Evolutionary conservation across 1,140 invertebrate species (phyloP).

Genomic region (Lanistes nyassanus): DNA sequence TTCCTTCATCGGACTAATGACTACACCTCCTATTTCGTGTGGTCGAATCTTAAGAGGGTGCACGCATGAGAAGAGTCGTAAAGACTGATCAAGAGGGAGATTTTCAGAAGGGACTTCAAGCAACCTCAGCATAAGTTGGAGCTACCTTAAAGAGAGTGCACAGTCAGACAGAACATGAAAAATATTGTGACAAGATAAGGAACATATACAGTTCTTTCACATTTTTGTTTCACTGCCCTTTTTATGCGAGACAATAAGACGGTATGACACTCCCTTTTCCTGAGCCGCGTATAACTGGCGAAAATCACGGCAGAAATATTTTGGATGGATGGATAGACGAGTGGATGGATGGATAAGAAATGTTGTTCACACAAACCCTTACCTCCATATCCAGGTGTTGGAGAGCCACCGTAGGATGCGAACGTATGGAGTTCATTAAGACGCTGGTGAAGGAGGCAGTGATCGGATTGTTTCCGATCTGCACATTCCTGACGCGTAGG

Average conservation of each 20-base stretch:
- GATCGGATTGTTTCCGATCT: slow-evolving; percentile 48
- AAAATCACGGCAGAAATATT: background rate
- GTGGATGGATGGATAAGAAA: background rate
- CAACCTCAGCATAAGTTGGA: too few species aligned
- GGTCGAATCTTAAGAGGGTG: too few species aligned
- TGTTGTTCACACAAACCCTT: background rate
- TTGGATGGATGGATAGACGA: background rate
- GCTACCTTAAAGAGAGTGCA: too few species aligned
- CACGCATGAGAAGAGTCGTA: too few species aligned
- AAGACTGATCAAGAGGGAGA: too few species aligned
- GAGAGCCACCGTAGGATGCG: slow-evolving; percentile 36
- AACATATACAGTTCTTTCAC: too few species aligned
- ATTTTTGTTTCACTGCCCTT: too few species aligned
- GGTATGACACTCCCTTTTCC: background rate
- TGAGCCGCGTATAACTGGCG: background rate
- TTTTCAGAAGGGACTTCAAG: too few species aligned
- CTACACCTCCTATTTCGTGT: too few species aligned
- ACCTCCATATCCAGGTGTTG: slow-evolving; percentile 48
- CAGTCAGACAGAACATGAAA: too few species aligned
- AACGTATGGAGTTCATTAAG: slow-evolving; percentile 37
- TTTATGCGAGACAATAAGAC: background rate
- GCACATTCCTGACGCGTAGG: background rate
- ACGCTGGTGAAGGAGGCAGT: slow-evolving; percentile 51
- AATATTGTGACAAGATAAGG: too few species aligned
- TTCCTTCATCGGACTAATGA: too few species aligned